These are phyloP conservation scores for Rosalia funebris DNA, from an alignment of 2,888 invertebrate species.

Conservation along the genomic window DNA sequence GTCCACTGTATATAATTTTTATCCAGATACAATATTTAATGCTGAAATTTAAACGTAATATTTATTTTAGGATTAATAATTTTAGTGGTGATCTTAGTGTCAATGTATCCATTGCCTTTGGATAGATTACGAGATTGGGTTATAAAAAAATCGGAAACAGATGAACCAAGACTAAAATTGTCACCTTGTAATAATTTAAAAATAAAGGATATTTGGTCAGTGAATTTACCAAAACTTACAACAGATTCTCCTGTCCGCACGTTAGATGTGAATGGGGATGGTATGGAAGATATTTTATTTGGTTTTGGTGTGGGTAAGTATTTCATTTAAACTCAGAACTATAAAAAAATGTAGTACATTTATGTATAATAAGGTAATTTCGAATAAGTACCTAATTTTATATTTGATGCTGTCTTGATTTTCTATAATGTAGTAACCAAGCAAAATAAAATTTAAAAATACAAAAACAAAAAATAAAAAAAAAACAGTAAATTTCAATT, in stretches of 20 bases:
- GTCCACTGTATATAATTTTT: too few species aligned
- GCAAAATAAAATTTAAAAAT: too few species aligned
- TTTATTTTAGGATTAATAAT: constrained; percentile 69
- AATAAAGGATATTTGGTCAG: constrained; percentile 74
- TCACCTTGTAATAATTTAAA: constrained; percentile 71
- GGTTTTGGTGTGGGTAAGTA: constrained; percentile 80
- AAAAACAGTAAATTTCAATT: too few species aligned
- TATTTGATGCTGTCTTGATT: too few species aligned
- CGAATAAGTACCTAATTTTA: too few species aligned
- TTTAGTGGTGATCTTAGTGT: constrained; percentile 72
- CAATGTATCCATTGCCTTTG: constrained; percentile 73
- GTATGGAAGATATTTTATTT: constrained; percentile 76
- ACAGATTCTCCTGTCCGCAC: constrained; percentile 79
- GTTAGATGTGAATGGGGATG: constrained; percentile 78
- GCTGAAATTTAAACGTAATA: too few species aligned
- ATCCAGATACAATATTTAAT: too few species aligned
- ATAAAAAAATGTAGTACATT: too few species aligned
- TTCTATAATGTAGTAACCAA: too few species aligned
- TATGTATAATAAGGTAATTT: too few species aligned
- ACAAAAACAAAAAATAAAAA: too few species aligned
- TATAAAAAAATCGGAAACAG: constrained; percentile 53
- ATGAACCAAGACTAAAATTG: constrained; percentile 52
- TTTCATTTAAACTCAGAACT: too few species aligned
- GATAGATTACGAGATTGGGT: constrained; percentile 72
- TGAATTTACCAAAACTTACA: constrained; percentile 74